Conservation (phyloP, 2,797 vertebrate species). For the Nothura maculosa region DNA sequence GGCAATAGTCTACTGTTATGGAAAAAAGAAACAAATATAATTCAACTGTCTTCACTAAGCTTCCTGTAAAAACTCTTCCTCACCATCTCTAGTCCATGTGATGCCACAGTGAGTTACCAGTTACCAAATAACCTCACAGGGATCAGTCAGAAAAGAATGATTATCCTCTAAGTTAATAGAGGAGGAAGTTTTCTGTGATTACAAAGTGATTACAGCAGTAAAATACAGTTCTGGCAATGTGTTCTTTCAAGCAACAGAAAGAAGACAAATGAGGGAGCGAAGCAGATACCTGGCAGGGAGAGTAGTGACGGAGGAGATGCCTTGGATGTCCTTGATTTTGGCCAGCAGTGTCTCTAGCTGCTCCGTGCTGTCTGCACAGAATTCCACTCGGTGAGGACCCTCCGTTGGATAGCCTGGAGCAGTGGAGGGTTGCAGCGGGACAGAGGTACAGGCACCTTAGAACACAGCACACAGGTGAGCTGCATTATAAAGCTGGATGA, state of each 20-base stretch:
- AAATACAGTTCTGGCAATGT: background rate
- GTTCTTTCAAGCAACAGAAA: background rate
- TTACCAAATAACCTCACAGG: background rate
- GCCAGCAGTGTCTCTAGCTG: conserved; percentile 79
- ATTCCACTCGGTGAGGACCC: conserved; percentile 87
- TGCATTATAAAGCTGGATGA: background rate
- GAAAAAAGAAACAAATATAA: background rate
- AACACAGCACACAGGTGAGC: background rate
- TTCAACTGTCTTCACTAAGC: background rate
- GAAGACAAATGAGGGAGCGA: background rate
- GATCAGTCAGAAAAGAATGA: background rate
- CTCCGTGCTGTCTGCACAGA: conserved; percentile 73
- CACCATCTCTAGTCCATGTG: background rate
- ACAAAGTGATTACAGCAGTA: background rate
- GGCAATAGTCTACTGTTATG: background rate
- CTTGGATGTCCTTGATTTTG: conserved; percentile 80
- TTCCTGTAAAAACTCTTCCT: background rate
- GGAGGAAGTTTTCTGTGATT: too few relatives aligned
- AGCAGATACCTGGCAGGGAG: conserved; percentile 83
- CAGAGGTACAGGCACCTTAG: conserved; percentile 74
- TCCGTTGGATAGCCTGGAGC: conserved; percentile 59
- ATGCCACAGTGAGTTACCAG: background rate
- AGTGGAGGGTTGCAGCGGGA: conserved; percentile 75
- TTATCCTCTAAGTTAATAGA: background rate
- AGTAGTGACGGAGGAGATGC: conserved; percentile 72